These are phyloP conservation scores for Myotis planiceps DNA, from an alignment of 2,797 vertebrate species.

Conservation along the genomic window DNA sequence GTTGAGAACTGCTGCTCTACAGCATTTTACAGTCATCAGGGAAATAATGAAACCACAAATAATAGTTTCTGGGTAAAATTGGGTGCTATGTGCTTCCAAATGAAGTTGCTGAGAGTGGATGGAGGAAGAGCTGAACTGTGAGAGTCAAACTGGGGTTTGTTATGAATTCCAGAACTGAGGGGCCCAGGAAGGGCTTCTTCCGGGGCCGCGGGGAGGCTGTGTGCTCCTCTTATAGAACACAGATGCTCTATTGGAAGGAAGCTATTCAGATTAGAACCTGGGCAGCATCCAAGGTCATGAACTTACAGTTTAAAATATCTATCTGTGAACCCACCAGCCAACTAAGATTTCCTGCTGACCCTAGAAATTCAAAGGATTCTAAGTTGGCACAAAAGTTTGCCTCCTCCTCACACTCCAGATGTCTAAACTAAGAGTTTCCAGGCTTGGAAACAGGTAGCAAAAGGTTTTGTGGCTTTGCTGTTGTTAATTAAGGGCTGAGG, in stretches of 20 bases:
- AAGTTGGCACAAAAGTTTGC: slow-evolving; percentile 32
- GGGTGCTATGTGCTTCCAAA: background rate
- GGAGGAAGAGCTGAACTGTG: background rate
- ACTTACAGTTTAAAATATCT: slow-evolving; percentile 79
- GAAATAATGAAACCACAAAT: background rate
- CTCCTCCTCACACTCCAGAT: slow-evolving; percentile 52
- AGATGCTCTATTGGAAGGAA: slow-evolving; percentile 74
- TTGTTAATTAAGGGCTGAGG: slow-evolving; percentile 60
- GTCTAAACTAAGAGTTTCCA: slow-evolving; percentile 44
- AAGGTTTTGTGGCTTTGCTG: slow-evolving; percentile 54
- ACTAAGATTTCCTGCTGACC: slow-evolving; percentile 71
- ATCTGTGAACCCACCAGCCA: slow-evolving; percentile 59
- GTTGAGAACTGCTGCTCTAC: too few relatives aligned
- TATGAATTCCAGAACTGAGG: slow-evolving; percentile 65
- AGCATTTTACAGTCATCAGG: background rate
- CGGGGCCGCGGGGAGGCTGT: background rate
- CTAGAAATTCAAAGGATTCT: slow-evolving; percentile 65
- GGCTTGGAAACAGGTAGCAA: slow-evolving; percentile 69
- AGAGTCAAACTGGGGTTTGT: slow-evolving; percentile 21
- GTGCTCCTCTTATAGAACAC: slow-evolving; percentile 71
- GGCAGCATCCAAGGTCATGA: slow-evolving; percentile 66
- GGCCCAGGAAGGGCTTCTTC: slow-evolving; percentile 66
- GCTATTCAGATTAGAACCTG: slow-evolving; percentile 61
- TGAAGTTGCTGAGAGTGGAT: background rate
- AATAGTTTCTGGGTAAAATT: background rate